phyloP scores from a whole-genome alignment of 2,888 invertebrate species.

The Orchesellides sinensis region DNA sequence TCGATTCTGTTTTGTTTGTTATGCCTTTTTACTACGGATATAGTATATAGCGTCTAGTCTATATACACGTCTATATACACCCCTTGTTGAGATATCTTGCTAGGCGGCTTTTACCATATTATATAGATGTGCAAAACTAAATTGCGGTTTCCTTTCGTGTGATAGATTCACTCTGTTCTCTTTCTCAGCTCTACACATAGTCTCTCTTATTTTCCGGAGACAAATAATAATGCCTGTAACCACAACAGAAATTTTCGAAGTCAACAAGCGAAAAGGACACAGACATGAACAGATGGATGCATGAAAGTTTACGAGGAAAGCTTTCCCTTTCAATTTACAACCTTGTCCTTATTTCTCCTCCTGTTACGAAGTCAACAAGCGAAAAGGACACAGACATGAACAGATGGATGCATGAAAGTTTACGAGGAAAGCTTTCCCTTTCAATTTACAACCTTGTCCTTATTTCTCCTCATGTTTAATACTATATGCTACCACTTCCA shows the following conservation, averaged over 20 bases:
- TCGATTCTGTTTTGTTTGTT: conserved; percentile 19
- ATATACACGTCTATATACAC: neutral
- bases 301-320: conserved; percentile 20
- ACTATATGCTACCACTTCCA: conserved; percentile 1
- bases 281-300: conserved; percentile 1
- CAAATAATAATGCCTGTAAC: conserved; percentile 29
- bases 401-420: conserved; percentile 21
- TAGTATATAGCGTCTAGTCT: too few species aligned
- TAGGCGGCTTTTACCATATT: neutral
- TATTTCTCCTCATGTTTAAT: neutral
- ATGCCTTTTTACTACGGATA: neutral
- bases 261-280: conserved; percentile 41
- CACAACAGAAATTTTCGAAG: conserved; percentile 29
- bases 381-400: conserved; percentile 17
- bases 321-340: conserved; percentile 35
- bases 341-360: conserved; percentile 26
- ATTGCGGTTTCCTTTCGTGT: conserved; percentile 37
- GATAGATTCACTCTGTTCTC: conserved; percentile 28
- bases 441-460: conserved; percentile 40
- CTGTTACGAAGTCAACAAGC: conserved; percentile 41
- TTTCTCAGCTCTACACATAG: neutral
- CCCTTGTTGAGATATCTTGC: neutral
- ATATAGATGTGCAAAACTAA: neutral
- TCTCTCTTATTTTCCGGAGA: conserved; percentile 8
- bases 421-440: conserved; percentile 16